Evolutionary conservation across 35 echinoderm and acorn worm genomes (phyloP), one percentile per base, ranked within the genome.

Genomic region (Anneissia japonica): DNA sequence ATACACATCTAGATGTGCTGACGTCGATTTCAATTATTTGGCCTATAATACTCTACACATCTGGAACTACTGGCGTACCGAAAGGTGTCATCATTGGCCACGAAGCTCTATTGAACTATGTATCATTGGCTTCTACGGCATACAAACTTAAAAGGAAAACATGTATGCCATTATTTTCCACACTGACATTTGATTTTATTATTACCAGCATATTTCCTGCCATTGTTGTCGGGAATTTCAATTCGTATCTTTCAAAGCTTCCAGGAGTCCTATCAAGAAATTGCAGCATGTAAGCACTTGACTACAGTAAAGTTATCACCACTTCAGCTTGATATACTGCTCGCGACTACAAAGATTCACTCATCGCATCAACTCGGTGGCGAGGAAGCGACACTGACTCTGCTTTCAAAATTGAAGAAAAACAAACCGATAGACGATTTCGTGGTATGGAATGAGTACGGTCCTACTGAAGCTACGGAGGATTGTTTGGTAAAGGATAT

Each of bases 361-460:
- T 79, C 3, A 35, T 4, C 39, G 77, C 77, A 33, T 79, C 77
- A 32, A 79, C 14, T 79, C 39, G 77, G 77, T 79, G 77, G 77
- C 13, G 77, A 79, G 77, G 77, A 79, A 26, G 3, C 39, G 31
- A 79, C 77, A 5, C 14, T 30, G 39, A 79, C 4, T 35, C 31
- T 79, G 28, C 77, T 79, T 34, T 79, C 31, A 30, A 79, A 79
- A 79, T 35, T 79, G 77, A 79, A 79, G 77, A 34, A 79, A 34
- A 79, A 79, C 77, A 79, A 79, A 35, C 32, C 77, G 16, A 35
- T 6, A 34, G 77, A 79, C 16, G 32, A 79, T 3, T 79, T 79
- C 39, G 77, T 79, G 5, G 77, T 79, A 79, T 79, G 77, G 77
- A 79, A 79, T 37, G 77, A 79, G 31, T 79, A 79, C n/a, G 77